phyloP scores from a whole-genome alignment of 2,113 vertebrate genomes.

The Dendropsophus ebraccatus region DNA sequence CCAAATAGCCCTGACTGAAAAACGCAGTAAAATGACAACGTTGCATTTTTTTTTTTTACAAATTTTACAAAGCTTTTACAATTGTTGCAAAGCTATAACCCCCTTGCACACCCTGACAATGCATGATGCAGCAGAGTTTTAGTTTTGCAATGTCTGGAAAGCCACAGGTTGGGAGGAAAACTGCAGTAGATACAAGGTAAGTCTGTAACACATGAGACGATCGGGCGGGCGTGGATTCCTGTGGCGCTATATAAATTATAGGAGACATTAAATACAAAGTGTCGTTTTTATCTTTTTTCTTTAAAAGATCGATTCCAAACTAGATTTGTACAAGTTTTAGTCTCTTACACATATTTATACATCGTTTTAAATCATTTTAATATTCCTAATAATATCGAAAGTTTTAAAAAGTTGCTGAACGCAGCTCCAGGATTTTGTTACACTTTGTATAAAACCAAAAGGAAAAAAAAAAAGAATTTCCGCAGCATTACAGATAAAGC shows the following conservation, averaged over 20 bases:
- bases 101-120: too few relatives aligned
- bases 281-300: conserved; percentile 70
- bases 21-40: too few relatives aligned
- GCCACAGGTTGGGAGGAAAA: too few relatives aligned
- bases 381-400: conserved; percentile 81
- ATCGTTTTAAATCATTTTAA: conserved; percentile 85
- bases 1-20: too few relatives aligned
- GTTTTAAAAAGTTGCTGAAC: conserved; percentile 74
- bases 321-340: conserved; percentile 91
- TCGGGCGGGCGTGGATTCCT: background rate
- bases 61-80: too few relatives aligned
- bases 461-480: conserved; percentile 53
- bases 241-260: conserved; percentile 68
- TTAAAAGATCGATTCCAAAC: conserved; percentile 78
- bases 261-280: conserved; percentile 84
- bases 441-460: conserved; percentile 77
- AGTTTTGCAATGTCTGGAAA: too few relatives aligned
- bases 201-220: background rate
- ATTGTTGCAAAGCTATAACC: too few relatives aligned
- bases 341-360: conserved; percentile 86
- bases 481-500: conserved; percentile 74
- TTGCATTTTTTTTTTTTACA: too few relatives aligned
- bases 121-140: too few relatives aligned
- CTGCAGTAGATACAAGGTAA: background rate
- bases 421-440: conserved; percentile 67